Conservation (phyloP, 2,113 vertebrate genomes). For the Plectropomus leopardus region DNA sequence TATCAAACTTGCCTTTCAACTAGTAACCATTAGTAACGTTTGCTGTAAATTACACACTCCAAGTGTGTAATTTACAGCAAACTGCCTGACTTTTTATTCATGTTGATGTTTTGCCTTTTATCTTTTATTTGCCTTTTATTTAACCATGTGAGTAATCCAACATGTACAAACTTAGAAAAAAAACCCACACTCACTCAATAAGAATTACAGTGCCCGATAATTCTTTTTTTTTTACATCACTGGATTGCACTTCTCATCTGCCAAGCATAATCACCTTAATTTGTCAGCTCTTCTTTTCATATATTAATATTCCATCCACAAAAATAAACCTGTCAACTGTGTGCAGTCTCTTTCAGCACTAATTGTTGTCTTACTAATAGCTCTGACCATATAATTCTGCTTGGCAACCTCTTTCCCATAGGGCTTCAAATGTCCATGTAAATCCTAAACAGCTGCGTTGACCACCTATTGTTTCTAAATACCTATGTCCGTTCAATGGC, state of each 20-base stretch:
- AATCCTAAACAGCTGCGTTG: background rate
- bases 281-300: background rate
- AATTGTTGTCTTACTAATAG: slow-evolving; percentile 2
- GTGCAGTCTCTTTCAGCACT: background rate
- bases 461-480: background rate
- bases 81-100: background rate
- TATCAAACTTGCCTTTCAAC: too few species aligned
- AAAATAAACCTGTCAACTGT: background rate
- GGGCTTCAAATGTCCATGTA: background rate
- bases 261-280: background rate
- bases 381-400: background rate
- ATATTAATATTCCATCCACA: background rate
- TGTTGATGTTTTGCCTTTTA: slow-evolving; percentile 10
- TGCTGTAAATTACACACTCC: too few species aligned
- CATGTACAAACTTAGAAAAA: background rate
- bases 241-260: background rate
- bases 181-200: background rate
- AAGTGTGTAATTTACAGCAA: background rate
- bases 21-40: too few species aligned
- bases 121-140: too few species aligned
- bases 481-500: background rate
- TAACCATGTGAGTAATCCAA: background rate
- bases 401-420: background rate
- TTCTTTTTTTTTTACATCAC: background rate
- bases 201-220: background rate